Percentiles rank a stretch among this genome's conserved stretches.
phyloP scores from a whole-genome alignment of 1,140 invertebrate species.

The Drosophila athabasca region DNA sequence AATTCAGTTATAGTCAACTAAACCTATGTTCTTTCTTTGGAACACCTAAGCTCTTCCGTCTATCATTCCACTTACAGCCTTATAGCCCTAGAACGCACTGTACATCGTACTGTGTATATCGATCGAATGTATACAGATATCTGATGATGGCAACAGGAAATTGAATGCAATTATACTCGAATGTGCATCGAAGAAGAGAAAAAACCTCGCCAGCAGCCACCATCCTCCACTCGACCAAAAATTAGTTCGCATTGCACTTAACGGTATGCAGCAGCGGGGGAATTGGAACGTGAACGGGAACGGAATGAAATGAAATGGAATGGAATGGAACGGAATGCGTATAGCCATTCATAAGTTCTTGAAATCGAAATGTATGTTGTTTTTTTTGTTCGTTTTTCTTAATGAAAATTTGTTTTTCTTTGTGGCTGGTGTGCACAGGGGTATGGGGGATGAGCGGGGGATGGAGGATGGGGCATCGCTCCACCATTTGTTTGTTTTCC shows the following conservation, averaged over 20 bases:
- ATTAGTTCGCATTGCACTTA: constrained; percentile 21
- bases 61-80: background rate
- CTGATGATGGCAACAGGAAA: constrained; percentile 34
- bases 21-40: too few species aligned
- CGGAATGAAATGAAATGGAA: background rate
- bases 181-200: constrained; percentile 20
- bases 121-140: constrained; percentile 5
- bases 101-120: background rate
- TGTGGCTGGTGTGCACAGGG: too few species aligned
- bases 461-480: too few species aligned
- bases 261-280: background rate
- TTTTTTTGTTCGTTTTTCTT: constrained; percentile 28
- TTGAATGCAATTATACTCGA: constrained; percentile 25
- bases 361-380: constrained; percentile 42
- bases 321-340: background rate
- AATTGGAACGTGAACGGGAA: too few species aligned
- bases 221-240: constrained; percentile 7
- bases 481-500: constrained; percentile 36
- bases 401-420: constrained; percentile 53
- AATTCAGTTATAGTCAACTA: too few species aligned
- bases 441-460: too few species aligned
- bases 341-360: constrained; percentile 49
- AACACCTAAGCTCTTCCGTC: too few species aligned
- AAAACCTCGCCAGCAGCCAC: constrained; percentile 1
- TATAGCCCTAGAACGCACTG: background rate